Evolutionary conservation across 1,140 invertebrate genomes (phyloP).

Genomic region (Aphidius ervi): DNA sequence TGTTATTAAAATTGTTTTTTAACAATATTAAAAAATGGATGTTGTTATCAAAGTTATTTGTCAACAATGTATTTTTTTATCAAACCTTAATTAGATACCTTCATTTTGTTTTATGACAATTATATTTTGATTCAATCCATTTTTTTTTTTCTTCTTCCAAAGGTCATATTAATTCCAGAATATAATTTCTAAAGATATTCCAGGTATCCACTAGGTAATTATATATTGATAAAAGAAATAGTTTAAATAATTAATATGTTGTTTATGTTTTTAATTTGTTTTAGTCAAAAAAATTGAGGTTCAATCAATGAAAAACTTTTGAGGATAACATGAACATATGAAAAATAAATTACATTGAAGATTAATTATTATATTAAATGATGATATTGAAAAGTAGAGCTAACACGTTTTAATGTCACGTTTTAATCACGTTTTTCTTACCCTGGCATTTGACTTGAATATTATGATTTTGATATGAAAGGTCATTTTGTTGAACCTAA

Average conservation of each 20-base stretch:
- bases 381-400: slow-evolving; percentile 6
- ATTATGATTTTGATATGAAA: slow-evolving; percentile 44
- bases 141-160: too few relatives aligned
- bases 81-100: too few relatives aligned
- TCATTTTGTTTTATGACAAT: too few relatives aligned
- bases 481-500: slow-evolving; percentile 44
- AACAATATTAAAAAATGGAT: too few relatives aligned
- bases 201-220: too few relatives aligned
- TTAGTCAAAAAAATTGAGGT: not conserved
- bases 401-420: slow-evolving; percentile 36
- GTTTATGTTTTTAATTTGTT: not conserved
- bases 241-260: not conserved
- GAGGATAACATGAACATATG: too few relatives aligned
- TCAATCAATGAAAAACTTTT: not conserved
- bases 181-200: too few relatives aligned
- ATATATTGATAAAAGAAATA: not conserved
- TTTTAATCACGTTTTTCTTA: slow-evolving; percentile 49
- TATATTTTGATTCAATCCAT: too few relatives aligned
- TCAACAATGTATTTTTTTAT: too few relatives aligned
- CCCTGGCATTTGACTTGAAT: slow-evolving; percentile 30
- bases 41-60: too few relatives aligned
- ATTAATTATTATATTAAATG: not conserved
- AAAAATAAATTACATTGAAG: not conserved
- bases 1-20: too few relatives aligned
- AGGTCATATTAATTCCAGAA: too few relatives aligned